phyloP scores from a whole-genome alignment of 2,113 vertebrate species.

The Setophaga petechia region DNA sequence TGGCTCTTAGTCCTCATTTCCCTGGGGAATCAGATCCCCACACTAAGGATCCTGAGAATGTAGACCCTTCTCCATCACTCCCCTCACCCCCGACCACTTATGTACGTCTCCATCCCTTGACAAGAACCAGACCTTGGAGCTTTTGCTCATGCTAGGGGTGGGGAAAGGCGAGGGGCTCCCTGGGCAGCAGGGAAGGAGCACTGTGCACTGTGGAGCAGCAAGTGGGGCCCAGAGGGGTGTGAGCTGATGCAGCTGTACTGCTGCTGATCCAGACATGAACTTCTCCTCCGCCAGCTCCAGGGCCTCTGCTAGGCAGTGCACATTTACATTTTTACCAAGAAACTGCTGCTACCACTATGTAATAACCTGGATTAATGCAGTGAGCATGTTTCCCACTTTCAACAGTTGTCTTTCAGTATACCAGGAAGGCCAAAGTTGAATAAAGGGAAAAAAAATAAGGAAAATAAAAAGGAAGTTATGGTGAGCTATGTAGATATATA shows the following conservation, averaged over 20 bases:
- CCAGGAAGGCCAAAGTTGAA: neutral
- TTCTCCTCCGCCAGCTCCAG: neutral
- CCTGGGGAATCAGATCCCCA: neutral
- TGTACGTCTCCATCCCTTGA: neutral
- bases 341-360: neutral
- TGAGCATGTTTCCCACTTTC: neutral
- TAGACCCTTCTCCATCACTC: neutral
- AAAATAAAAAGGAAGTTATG: neutral
- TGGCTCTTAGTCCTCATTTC: neutral
- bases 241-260: slow-evolving; percentile 55
- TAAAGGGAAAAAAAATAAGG: neutral
- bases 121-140: slow-evolving; percentile 40
- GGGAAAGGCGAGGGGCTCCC: slow-evolving; percentile 13
- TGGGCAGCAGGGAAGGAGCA: neutral
- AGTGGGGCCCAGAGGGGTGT: slow-evolving; percentile 46
- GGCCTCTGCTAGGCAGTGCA: neutral
- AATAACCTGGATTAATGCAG: neutral
- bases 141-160: slow-evolving; percentile 16
- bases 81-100: neutral
- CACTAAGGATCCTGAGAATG: neutral
- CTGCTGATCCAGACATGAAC: slow-evolving; percentile 15
- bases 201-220: neutral
- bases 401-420: neutral
- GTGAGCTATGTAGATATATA: neutral
- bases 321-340: neutral